These are phyloP conservation scores for Empidonax traillii DNA, from an alignment of 2,113 vertebrate species.

Conservation along the genomic window DNA sequence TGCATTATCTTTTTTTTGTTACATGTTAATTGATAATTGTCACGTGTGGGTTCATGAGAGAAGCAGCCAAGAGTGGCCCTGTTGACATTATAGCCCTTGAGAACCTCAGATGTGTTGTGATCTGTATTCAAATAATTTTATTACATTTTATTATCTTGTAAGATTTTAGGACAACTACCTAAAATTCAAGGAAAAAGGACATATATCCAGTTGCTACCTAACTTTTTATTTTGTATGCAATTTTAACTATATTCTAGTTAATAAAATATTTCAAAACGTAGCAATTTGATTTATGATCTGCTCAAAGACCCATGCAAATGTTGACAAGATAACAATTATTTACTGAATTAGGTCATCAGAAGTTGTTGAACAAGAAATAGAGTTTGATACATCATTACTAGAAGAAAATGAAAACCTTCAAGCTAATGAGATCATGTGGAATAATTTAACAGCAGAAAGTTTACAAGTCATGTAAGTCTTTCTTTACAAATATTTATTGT, in stretches of 20 bases:
- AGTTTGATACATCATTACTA: slow-evolving; percentile 87
- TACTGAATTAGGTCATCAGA: slow-evolving; percentile 80
- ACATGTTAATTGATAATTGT: not conserved
- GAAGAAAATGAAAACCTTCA: slow-evolving; percentile 94
- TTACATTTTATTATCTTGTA: not conserved
- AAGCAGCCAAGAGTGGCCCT: not conserved
- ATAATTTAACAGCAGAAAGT: slow-evolving; percentile 93
- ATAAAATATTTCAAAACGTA: not conserved
- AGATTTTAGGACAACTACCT: not conserved
- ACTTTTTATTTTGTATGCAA: not conserved
- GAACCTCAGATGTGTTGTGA: not conserved
- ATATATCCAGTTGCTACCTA: not conserved
- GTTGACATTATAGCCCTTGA: not conserved
- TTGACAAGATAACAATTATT: not conserved
- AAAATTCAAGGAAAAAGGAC: not conserved
- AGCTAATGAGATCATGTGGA: slow-evolving; percentile 96
- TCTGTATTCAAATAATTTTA: not conserved
- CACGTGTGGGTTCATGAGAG: fast-evolving
- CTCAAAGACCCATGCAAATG: not conserved
- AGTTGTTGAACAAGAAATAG: slow-evolving; percentile 83
- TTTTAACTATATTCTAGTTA: not conserved
- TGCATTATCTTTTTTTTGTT: not conserved
- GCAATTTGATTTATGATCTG: not conserved
- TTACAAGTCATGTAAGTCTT: slow-evolving; percentile 88
- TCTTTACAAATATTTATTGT: not conserved